Evolutionary conservation across 2,113 vertebrate genomes (phyloP).

Genomic region (Brienomyrus longianalis): DNA sequence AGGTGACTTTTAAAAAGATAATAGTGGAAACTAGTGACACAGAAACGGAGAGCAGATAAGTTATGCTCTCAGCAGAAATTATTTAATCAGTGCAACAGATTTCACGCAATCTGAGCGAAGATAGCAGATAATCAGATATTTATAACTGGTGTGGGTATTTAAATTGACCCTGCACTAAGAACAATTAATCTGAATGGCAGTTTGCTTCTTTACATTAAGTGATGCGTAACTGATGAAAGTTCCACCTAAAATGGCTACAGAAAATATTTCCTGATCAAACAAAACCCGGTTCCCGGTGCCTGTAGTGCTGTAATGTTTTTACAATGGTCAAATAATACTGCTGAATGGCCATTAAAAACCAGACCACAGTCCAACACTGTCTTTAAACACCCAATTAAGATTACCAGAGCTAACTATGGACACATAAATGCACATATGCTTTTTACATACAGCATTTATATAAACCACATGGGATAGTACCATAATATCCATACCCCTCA

Average conservation of each 20-base stretch:
- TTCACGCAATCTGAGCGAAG: background rate
- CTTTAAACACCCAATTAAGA: background rate
- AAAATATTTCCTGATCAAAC: background rate
- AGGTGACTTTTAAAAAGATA: background rate
- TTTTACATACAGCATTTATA: background rate
- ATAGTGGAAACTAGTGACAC: background rate
- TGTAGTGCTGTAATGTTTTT: background rate
- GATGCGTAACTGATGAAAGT: constrained; percentile 7
- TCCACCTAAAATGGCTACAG: background rate
- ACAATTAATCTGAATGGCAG: background rate
- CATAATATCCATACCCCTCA: background rate
- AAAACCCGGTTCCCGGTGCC: too few relatives aligned
- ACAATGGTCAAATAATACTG: background rate
- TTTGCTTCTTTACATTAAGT: background rate
- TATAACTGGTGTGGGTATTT: background rate
- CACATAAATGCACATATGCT: background rate
- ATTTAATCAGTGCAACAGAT: background rate
- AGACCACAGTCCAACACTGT: background rate
- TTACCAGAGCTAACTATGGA: background rate
- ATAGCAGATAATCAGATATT: background rate
- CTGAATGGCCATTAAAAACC: background rate
- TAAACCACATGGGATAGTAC: background rate
- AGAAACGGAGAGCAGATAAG: background rate
- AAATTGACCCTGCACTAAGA: background rate
- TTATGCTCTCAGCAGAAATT: background rate